Conservation (phyloP, 2,797 vertebrate genomes). For the Sarcoramphus papa region DNA sequence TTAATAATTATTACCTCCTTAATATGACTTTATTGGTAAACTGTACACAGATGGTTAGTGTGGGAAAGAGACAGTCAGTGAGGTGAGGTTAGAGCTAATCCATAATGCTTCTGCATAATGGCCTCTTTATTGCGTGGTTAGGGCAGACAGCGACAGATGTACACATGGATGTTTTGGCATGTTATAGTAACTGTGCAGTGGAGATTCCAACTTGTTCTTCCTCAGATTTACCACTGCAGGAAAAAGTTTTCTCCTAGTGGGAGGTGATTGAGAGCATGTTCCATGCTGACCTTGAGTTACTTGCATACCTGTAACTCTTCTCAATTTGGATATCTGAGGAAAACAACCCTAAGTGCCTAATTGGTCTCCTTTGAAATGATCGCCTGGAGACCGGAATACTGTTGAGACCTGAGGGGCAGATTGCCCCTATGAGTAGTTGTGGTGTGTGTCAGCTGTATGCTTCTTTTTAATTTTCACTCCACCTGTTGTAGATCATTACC, state of each 20-base stretch:
- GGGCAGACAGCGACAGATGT: neutral
- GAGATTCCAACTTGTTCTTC: neutral
- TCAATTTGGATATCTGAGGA: neutral
- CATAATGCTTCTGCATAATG: neutral
- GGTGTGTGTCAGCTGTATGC: neutral
- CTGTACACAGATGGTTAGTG: neutral
- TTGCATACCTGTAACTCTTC: neutral
- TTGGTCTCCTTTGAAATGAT: neutral
- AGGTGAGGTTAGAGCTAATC: neutral
- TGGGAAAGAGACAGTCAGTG: neutral
- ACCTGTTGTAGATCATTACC: neutral
- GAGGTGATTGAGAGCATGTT: neutral
- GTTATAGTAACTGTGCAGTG: neutral
- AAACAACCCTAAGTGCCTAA: neutral
- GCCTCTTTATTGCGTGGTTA: neutral
- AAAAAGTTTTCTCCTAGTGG: neutral
- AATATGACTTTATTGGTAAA: neutral
- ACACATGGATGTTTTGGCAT: neutral
- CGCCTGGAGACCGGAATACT: neutral
- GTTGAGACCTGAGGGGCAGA: neutral
- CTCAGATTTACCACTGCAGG: neutral
- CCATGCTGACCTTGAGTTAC: neutral
- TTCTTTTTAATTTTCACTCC: neutral
- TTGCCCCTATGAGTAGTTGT: neutral
- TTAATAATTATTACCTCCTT: neutral